Evolutionary conservation across 1,140 invertebrate genomes (phyloP).

Genomic region (Phymorhynchus buccinoides): DNA sequence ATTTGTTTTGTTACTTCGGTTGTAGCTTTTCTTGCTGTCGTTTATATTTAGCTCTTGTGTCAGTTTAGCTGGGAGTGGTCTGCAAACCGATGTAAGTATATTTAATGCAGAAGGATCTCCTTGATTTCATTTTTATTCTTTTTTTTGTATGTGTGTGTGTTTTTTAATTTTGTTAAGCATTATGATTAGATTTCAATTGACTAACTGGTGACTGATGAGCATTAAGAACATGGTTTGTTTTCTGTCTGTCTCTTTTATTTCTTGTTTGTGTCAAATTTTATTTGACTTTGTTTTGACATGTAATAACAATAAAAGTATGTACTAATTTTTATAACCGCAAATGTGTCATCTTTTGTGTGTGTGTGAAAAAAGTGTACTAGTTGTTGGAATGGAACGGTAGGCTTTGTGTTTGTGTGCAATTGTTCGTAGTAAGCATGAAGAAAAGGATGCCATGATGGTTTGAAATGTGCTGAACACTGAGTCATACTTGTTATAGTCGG

Average conservation of each 20-base stretch:
- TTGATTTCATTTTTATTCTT: too few species aligned
- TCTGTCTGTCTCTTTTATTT: neutral
- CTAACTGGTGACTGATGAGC: neutral
- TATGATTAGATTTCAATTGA: too few species aligned
- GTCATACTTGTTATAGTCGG: neutral
- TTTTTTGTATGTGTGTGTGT: too few species aligned
- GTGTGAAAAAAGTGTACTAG: neutral
- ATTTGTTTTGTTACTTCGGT: too few species aligned
- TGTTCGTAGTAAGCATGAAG: neutral
- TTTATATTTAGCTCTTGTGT: neutral
- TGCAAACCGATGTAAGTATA: neutral
- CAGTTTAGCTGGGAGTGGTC: neutral
- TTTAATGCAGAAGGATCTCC: constrained; percentile 6
- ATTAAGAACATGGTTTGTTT: neutral
- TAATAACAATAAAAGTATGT: too few species aligned
- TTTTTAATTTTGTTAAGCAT: too few species aligned
- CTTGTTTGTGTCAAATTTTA: neutral
- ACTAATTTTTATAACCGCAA: neutral
- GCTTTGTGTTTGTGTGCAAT: neutral
- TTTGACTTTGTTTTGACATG: neutral
- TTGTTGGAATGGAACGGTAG: neutral
- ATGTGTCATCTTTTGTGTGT: neutral
- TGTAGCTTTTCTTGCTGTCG: neutral
- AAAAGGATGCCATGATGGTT: neutral
- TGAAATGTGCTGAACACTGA: neutral